phyloP scores from a whole-genome alignment of 2,113 vertebrate species.

The Hypomesus transpacificus region DNA sequence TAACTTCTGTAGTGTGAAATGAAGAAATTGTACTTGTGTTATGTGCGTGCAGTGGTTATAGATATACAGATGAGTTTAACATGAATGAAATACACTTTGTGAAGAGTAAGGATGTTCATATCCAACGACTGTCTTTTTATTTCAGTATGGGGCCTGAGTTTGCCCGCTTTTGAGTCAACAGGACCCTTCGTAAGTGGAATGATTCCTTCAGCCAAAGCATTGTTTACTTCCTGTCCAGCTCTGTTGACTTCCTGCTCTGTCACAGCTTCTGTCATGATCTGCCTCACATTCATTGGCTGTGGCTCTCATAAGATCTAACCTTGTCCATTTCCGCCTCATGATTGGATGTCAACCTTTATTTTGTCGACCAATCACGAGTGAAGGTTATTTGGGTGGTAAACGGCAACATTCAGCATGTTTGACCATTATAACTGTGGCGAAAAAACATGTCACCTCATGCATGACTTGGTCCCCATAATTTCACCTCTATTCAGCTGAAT shows the following conservation, averaged over 20 bases:
- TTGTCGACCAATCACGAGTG: neutral
- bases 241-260: neutral
- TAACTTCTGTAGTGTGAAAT: neutral
- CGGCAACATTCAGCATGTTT: too few species aligned
- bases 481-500: too few species aligned
- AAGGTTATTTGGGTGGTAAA: neutral
- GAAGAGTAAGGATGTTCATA: conserved; percentile 24
- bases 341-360: conserved; percentile 2
- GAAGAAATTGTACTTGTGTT: neutral
- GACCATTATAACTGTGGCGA: too few species aligned
- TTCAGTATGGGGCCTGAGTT: conserved; percentile 83
- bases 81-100: neutral
- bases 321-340: neutral
- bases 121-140: conserved; percentile 70
- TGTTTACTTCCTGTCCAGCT: neutral
- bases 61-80: neutral
- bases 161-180: conserved; percentile 84
- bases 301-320: neutral
- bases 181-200: conserved; percentile 75
- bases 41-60: neutral
- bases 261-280: conserved; percentile 4
- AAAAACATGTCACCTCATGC: too few species aligned
- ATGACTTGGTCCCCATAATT: too few species aligned
- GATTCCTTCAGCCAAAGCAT: neutral
- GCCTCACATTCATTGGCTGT: neutral